Conservation (phyloP, 2,888 invertebrate genomes). For the Hetaerina titia region DNA sequence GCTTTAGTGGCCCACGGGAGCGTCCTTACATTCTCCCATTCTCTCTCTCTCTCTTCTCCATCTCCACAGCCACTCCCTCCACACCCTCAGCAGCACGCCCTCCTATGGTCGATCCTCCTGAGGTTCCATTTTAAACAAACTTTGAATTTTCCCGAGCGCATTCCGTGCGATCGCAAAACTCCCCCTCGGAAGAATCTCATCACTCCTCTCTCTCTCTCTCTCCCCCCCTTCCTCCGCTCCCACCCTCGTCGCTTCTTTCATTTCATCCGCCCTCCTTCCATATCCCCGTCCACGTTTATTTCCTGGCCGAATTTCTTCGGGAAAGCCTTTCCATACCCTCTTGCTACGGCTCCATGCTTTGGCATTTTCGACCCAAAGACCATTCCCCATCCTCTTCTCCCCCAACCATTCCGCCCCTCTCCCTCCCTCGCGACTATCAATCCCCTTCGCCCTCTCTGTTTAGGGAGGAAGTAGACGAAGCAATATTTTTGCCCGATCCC, state of each 20-base stretch:
- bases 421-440: not conserved
- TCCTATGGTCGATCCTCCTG: not conserved
- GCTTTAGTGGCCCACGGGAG: not conserved
- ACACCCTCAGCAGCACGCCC: no score
- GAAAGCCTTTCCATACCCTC: conserved; percentile 17
- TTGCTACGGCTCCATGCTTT: not conserved
- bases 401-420: not conserved
- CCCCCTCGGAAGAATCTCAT: not conserved
- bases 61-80: no score
- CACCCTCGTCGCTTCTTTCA: not conserved
- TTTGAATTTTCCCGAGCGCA: not conserved
- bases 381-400: not conserved
- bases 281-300: not conserved
- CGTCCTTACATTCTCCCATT: not conserved
- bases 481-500: not conserved
- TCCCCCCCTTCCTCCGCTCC: not conserved
- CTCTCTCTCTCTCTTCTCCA: not conserved
- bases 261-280: not conserved
- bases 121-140: not conserved
- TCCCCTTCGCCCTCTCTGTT: not conserved
- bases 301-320: not conserved
- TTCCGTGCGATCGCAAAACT: not conserved
- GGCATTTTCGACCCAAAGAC: not conserved
- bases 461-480: not conserved
- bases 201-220: not conserved